Base-by-base conservation (phyloP, 2,113 vertebrate species). In the Phocoena phocoena region DNA sequence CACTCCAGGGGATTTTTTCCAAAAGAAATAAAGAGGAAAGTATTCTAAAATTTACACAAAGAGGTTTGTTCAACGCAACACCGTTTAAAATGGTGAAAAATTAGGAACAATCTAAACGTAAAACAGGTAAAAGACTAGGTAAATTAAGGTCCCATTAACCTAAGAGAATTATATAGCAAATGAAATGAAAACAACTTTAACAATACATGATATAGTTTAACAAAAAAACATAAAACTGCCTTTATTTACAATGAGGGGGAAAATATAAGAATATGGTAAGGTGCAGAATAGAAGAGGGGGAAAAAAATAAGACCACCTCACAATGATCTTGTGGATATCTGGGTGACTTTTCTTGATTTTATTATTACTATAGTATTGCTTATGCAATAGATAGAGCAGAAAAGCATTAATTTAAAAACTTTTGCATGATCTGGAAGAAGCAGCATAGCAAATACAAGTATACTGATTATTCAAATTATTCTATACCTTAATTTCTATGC, bases 21-120 rank as follows among this genome's bases (percentile, higher is more conserved):
- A 62, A 79, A 96, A 76, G 50, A 79, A 94, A 83, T 50, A 58
- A 36, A 47, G 31, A 77, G 10, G 17, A 79, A 73, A 86, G 23
- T 50, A 67, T 36, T 90, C 26, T 67, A 31, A 65, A 73, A 71
- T 41, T 73, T n/a, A 86, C 13, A 70, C 11, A 85, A 3, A 71
- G 25, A 94, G 33, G 50, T 71, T 55, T 79, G 38, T 88, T 95
- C 58, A 96, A 15, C 5, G 12, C 7, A 80, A n/a, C 41, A 15
- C 38, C 28, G 90, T 47, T 91, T 86, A 70, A 92, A 92, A 89
- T 74, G 38, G 50, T 83, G 36, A 87, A 96, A 96, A 70, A 80
- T n/a, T n/a, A 53, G 33, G 21, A 90, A 87, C n/a, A 58, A 36
- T 21, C 55, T 86, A 67, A 74, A 77, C 73, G 36, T 55, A 63